Percentiles rank a stretch among this genome's conserved stretches.
Conservation (phyloP, 2,797 vertebrate species). For the Pseudochirops corinnae region DNA sequence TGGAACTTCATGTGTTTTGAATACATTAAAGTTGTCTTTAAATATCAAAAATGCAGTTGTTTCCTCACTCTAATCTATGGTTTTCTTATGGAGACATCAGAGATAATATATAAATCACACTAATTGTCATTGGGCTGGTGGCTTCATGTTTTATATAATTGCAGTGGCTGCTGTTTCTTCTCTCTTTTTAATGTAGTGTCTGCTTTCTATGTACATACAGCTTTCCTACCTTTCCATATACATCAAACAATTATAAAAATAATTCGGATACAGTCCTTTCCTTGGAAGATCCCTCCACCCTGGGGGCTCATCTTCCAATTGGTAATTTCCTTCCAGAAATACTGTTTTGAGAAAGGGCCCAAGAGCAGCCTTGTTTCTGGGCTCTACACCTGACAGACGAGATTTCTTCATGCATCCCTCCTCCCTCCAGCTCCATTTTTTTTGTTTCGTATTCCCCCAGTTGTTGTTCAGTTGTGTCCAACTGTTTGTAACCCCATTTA, state of each 20-base stretch:
- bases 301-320: neutral
- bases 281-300: neutral
- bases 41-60: neutral
- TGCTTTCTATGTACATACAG: neutral
- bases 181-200: neutral
- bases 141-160: neutral
- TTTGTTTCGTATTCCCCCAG: neutral
- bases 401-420: neutral
- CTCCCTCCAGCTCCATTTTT: neutral
- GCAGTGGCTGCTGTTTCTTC: neutral
- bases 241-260: neutral
- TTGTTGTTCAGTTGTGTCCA: neutral
- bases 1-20: neutral
- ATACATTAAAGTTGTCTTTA: neutral
- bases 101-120: neutral
- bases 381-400: neutral
- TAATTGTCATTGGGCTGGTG: neutral
- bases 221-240: neutral
- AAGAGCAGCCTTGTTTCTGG: neutral
- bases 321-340: neutral
- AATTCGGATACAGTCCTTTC: neutral
- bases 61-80: neutral
- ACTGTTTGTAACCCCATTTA: neutral
- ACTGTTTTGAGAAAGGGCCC: neutral
- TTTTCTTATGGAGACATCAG: neutral